Evolutionary conservation across 2,113 vertebrate species (phyloP).

Genomic region (Ptilorrhoa leucosticta): DNA sequence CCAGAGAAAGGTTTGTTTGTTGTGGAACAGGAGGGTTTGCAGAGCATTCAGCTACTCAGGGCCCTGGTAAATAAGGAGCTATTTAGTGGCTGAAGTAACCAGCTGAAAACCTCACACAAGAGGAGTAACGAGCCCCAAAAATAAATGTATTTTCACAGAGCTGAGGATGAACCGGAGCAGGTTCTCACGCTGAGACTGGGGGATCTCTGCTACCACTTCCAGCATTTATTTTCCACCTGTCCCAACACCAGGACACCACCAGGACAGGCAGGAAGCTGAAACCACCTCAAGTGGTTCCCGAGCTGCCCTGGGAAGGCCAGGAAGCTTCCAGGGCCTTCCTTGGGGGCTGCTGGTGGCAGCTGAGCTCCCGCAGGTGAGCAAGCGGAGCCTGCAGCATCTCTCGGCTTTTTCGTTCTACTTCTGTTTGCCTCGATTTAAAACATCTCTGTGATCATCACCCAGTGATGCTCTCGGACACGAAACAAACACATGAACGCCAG

Average conservation of each 20-base stretch:
- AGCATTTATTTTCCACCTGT: not conserved
- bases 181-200: not conserved
- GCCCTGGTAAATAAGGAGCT: not conserved
- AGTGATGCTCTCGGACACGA: too few relatives aligned
- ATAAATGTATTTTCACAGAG: not conserved
- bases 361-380: too few relatives aligned
- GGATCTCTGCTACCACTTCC: not conserved
- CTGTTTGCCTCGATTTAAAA: too few relatives aligned
- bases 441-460: too few relatives aligned
- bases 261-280: too few relatives aligned
- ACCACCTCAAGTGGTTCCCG: too few relatives aligned
- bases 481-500: too few relatives aligned
- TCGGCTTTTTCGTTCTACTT: too few relatives aligned
- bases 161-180: not conserved
- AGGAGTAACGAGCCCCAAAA: not conserved
- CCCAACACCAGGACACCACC: fast-evolving
- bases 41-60: not conserved
- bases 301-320: too few relatives aligned
- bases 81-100: not conserved
- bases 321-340: too few relatives aligned
- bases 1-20: not conserved
- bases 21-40: not conserved
- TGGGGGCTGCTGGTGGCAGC: too few relatives aligned
- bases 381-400: too few relatives aligned
- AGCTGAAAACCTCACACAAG: not conserved